These are phyloP conservation scores for Pectinophora gossypiella DNA, from an alignment of 1,140 invertebrate genomes.

Conservation along the genomic window DNA sequence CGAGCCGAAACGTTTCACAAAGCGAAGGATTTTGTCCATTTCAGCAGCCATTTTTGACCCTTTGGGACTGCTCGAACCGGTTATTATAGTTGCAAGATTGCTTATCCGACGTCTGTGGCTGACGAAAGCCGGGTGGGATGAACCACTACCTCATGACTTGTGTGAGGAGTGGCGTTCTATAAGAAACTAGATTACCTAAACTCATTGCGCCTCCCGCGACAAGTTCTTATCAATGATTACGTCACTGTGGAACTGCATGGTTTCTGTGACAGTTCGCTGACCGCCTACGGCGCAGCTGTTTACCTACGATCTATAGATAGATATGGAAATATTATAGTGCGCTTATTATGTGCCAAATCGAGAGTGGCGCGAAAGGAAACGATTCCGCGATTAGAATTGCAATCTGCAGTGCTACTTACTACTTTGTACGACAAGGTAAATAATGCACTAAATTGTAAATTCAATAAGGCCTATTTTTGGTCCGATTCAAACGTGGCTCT, in stretches of 20 bases:
- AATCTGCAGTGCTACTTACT: neutral
- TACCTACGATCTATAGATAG: neutral
- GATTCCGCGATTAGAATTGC: neutral
- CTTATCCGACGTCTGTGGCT: neutral
- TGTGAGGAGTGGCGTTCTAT: neutral
- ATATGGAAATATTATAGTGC: neutral
- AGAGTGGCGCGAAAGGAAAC: neutral
- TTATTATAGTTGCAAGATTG: neutral
- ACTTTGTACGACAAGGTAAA: slow-evolving; percentile 1
- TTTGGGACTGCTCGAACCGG: neutral
- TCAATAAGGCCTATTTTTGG: neutral
- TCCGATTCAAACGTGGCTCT: slow-evolving; percentile 3
- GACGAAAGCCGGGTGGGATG: neutral
- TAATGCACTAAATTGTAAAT: neutral
- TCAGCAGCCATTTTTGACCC: neutral
- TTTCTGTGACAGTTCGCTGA: neutral
- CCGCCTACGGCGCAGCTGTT: neutral
- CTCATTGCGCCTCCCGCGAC: neutral
- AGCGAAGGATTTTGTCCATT: neutral
- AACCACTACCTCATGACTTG: neutral
- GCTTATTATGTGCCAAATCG: neutral
- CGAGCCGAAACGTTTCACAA: no score
- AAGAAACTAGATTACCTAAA: neutral
- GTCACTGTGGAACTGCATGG: neutral
- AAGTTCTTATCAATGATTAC: neutral